These are phyloP conservation scores for Pollenia amentaria DNA, from an alignment of 2,888 invertebrate species.

Conservation along the genomic window DNA sequence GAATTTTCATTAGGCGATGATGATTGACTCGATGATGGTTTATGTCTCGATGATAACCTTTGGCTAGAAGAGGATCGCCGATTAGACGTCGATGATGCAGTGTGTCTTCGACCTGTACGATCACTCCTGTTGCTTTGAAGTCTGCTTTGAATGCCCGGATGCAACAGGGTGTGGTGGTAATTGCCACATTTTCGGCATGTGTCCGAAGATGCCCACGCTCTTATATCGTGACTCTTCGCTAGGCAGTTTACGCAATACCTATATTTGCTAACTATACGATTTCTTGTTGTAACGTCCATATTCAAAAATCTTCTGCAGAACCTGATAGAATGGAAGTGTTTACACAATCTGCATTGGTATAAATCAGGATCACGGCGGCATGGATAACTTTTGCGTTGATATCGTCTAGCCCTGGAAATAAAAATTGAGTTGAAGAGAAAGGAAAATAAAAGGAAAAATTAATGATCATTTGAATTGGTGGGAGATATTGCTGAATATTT, in stretches of 20 bases:
- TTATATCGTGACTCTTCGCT: neutral
- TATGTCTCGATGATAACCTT: no score
- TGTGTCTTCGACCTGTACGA: no score
- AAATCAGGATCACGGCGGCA: neutral
- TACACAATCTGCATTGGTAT: neutral
- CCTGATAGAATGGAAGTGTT: neutral
- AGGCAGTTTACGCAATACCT: neutral
- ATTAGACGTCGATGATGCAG: no score
- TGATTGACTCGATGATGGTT: no score
- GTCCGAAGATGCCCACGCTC: neutral
- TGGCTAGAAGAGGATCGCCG: no score
- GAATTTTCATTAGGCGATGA: no score
- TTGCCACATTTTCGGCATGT: neutral
- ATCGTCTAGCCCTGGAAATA: neutral
- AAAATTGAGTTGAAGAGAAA: no score
- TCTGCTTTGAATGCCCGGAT: neutral
- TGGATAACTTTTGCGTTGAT: neutral
- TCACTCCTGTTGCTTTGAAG: no score
- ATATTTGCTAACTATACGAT: neutral
- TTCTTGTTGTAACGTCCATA: neutral
- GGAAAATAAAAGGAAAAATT: no score
- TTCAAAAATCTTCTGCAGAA: neutral
- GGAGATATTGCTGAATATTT: no score
- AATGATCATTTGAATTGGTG: no score
- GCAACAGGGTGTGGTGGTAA: neutral